Base-by-base conservation (phyloP, 2,113 vertebrate genomes). In the Eidolon helvum region DNA sequence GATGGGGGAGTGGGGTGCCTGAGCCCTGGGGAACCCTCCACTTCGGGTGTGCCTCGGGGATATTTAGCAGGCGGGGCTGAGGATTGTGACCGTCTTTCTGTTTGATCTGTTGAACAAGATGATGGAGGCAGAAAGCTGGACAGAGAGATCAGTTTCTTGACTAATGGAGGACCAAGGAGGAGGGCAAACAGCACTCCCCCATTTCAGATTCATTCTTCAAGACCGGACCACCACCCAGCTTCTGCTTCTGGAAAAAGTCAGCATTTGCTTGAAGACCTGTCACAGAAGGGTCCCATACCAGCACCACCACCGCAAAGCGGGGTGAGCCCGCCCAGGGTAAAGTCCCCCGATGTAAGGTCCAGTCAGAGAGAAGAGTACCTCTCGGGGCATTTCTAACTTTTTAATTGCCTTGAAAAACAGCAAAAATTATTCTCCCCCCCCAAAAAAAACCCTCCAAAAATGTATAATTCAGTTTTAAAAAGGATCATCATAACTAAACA, bases 81-180 rank as follows among this genome's bases (percentile, higher is more conserved):
- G 61, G 11, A 2, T 40, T 79, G 48, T 21, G 4, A 30, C n/a
- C 40, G 9, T 2, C 57, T 68, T 48, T 28, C 93, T 74, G 0
- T n/a, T 24, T 57, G 24, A 19, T 38, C 24, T 10, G 0, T 1
- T 1, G 33, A n/a, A 30, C 0, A 18, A 1, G 0, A 18, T 10
- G 55, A 61, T 14, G 55, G 33, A 55, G 61, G 38, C 12, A 21
- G 16, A 68, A 21, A 38, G 38, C n/a, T 15, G 55, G 48, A 6
- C 30, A n/a, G 66, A 59, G 35, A 57, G 38, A 4, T 14, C 1
- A 19, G 63, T 21, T 5, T 45, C 35, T 28, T 82, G 26, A 28
- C 35, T 3, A 16, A 35, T 1, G 21, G 30, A 40, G 75, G 30
- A 10, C 2, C 1, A 48, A 26, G 24, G 18, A n/a, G 45, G 63